Percentiles rank a stretch among this genome's conserved stretches.
These are phyloP conservation scores for Mormoops blainvillei DNA, from an alignment of 2,113 vertebrate species.

Conservation along the genomic window DNA sequence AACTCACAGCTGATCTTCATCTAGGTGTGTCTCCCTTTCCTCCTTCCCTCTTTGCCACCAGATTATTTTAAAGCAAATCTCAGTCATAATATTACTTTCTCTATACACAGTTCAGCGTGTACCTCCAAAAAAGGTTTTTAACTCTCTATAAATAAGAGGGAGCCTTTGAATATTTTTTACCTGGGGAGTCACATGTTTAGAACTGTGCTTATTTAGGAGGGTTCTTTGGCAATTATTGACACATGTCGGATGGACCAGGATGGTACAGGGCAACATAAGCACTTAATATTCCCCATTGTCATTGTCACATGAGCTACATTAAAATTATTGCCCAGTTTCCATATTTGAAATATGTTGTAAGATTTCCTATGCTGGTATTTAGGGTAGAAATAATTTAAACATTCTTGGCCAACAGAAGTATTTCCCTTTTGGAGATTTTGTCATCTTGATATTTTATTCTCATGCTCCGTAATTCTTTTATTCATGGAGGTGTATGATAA, in stretches of 20 bases:
- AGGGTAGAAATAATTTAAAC: not conserved
- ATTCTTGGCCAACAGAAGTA: not conserved
- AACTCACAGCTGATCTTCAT: not conserved
- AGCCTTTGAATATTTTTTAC: not conserved
- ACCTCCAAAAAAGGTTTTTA: not conserved
- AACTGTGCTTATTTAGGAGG: not conserved
- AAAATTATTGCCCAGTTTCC: not conserved
- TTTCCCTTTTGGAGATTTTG: not conserved
- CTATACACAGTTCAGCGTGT: not conserved
- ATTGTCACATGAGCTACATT: not conserved
- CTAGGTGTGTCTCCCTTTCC: rapidly evolving
- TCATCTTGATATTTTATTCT: slow-evolving; percentile 2
- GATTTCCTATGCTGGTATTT: not conserved
- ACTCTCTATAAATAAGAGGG: not conserved
- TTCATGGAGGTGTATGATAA: not conserved
- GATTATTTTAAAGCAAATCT: slow-evolving; percentile 13
- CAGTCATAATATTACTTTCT: not conserved
- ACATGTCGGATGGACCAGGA: not conserved
- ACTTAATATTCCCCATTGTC: not conserved
- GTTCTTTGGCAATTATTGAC: not conserved
- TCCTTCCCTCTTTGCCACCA: not conserved
- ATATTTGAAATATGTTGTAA: not conserved
- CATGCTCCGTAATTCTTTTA: slow-evolving; percentile 16
- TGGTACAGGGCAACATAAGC: not conserved
- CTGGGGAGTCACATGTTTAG: not conserved